Conservation (phyloP, 2,797 vertebrate genomes). For the Brachymystax lenok region DNA sequence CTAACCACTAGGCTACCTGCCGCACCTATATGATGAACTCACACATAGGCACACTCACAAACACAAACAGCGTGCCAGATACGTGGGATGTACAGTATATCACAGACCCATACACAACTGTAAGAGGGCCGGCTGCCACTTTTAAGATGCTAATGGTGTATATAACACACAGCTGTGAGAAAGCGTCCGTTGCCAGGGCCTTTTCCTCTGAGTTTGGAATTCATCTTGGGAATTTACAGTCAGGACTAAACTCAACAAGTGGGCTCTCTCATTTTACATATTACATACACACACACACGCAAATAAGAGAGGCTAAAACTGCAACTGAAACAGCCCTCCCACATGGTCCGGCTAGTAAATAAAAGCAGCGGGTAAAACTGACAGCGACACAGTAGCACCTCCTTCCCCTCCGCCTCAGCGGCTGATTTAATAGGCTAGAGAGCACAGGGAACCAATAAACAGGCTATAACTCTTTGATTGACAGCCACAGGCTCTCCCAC, state of each 20-base stretch:
- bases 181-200: neutral
- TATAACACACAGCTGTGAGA: conserved; percentile 5
- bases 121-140: neutral
- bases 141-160: neutral
- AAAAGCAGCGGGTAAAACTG: neutral
- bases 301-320: conserved; percentile 7
- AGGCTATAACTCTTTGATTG: conserved; percentile 1
- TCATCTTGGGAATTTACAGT: conserved; percentile 12
- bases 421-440: conserved; percentile 18
- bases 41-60: neutral
- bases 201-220: conserved; percentile 1
- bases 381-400: conserved; percentile 10
- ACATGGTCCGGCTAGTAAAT: conserved; percentile 8
- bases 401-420: neutral
- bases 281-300: neutral
- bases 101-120: neutral
- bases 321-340: neutral
- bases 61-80: neutral
- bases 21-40: neutral
- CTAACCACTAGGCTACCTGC: no score
- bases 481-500: neutral
- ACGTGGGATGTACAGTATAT: no score
- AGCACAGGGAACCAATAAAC: conserved; percentile 12
- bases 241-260: conserved; percentile 1
- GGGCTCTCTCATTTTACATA: neutral